These are phyloP conservation scores for Orbicella faveolata DNA, from an alignment of 64 coral and sea anemone species.

Conservation along the genomic window DNA sequence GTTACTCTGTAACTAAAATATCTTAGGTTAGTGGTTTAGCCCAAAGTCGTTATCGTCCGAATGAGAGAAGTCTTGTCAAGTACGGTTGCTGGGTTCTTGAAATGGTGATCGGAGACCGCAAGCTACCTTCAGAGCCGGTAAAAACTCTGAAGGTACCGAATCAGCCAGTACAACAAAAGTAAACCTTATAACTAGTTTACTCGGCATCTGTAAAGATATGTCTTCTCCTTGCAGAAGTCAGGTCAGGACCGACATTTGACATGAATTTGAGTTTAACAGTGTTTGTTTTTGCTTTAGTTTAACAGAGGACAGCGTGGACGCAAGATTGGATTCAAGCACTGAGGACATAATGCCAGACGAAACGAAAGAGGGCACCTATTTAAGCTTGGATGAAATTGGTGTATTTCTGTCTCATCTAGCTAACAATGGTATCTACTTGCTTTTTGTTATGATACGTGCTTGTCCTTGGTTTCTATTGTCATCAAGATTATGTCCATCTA, in stretches of 20 bases:
- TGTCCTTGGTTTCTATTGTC: too few relatives aligned
- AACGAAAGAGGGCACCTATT: constrained; percentile 16
- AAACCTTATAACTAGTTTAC: not conserved
- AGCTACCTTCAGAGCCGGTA: too few relatives aligned
- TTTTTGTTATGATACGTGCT: too few relatives aligned
- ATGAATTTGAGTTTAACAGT: not conserved
- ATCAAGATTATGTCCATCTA: too few relatives aligned
- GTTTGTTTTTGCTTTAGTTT: not conserved
- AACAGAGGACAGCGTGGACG: not conserved
- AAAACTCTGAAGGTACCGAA: not conserved
- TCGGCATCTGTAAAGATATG: not conserved
- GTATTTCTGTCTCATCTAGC: not conserved
- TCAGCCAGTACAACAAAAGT: not conserved
- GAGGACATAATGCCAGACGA: not conserved
- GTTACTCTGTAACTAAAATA: too few relatives aligned
- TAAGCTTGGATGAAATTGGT: constrained; percentile 44
- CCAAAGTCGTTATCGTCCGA: too few relatives aligned
- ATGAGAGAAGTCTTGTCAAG: too few relatives aligned
- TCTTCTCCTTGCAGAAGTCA: too few relatives aligned
- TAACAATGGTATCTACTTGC: not conserved
- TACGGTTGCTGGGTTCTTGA: too few relatives aligned
- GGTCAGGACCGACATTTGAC: not conserved
- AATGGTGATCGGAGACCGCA: too few relatives aligned
- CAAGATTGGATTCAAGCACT: not conserved
- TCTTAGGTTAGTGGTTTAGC: too few relatives aligned